Conservation (phyloP, 2,888 invertebrate genomes). For the Drosophila lacicola region DNA sequence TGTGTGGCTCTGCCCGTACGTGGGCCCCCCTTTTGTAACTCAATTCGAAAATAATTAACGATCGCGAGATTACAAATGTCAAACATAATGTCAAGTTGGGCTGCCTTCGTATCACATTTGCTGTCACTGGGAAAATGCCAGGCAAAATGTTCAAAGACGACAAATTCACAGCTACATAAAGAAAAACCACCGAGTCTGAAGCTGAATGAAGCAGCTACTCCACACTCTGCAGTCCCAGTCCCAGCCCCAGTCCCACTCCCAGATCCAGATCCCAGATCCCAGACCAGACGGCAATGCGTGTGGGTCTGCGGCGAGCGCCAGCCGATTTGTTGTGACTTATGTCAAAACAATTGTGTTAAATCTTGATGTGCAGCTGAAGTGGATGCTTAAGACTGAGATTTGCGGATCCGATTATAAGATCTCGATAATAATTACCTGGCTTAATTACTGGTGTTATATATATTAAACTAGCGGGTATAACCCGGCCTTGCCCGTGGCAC, state of each 20-base stretch:
- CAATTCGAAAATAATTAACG: slow-evolving; percentile 84
- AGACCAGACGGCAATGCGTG: slow-evolving; percentile 62
- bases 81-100: slow-evolving; percentile 83
- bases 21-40: slow-evolving; percentile 62
- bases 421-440: slow-evolving; percentile 22
- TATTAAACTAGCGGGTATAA: no score
- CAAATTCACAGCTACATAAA: slow-evolving; percentile 33
- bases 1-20: slow-evolving; percentile 61
- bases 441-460: not conserved
- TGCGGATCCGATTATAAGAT: not conserved
- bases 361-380: slow-evolving; percentile 30
- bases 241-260: not conserved
- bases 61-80: slow-evolving; percentile 84
- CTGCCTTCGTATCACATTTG: slow-evolving; percentile 63
- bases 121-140: slow-evolving; percentile 51
- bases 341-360: slow-evolving; percentile 67
- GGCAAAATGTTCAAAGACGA: slow-evolving; percentile 60
- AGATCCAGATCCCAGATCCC: not conserved
- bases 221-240: not conserved
- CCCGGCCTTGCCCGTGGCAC: no score
- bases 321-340: slow-evolving; percentile 79
- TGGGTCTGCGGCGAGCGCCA: slow-evolving; percentile 72
- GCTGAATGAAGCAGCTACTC: slow-evolving; percentile 29
- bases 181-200: slow-evolving; percentile 52
- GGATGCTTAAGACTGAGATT: slow-evolving; percentile 15